Base-by-base conservation (phyloP, 92 coral and sea anemone species). In the Porites cylindrica region DNA sequence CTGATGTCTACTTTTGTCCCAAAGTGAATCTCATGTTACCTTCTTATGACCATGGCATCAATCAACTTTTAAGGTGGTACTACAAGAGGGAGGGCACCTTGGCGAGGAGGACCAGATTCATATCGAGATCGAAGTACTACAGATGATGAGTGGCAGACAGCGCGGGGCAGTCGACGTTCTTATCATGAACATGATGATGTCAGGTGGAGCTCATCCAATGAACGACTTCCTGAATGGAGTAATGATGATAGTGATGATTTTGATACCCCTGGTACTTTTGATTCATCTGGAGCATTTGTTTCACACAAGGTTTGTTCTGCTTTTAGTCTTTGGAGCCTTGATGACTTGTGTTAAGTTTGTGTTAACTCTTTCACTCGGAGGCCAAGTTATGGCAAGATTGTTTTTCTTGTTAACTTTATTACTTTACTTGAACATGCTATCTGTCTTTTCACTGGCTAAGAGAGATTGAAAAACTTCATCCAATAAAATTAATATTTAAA, bases 161-260 rank as follows among this genome's bases (percentile, higher is more conserved):
- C 96, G 4, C 76, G 94, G 78, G 93, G 98, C 66, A 70, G 82
- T 87, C 91, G 88, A 17, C 82, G 96, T 26, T 93, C 98, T 26
- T 93, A 87, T 75, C 94, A 94, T 74, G 98, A 95, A 51, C 58
- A 81, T 29, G 98, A 93, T 14, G 96, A 93, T 16, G 88, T 77
- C 7, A 79, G 94, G 70, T 93, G 96, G 98, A 70, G 77, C 63
- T 23, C 77, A 51, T 78, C 90, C 2, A 86, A 71, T 85, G 98
- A 93, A 21, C 91, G 90, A 53, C 82, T 95, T 51, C 98, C 99
- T 2, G 99, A 97, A 74, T 95, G 99, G 98, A 95, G 99, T 79
- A 93, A 92, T 84, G 92, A 93, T 23, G 99, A 97, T 76, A 85
- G 71, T 60, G 97, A 92, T n/a, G 99, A 97, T 75, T 90, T 96